A percentile compares a stretch with the other conserved stretches of the same genome.
These are phyloP conservation scores for Hycleus cichorii DNA, from an alignment of 1,140 invertebrate genomes.

Conservation along the genomic window DNA sequence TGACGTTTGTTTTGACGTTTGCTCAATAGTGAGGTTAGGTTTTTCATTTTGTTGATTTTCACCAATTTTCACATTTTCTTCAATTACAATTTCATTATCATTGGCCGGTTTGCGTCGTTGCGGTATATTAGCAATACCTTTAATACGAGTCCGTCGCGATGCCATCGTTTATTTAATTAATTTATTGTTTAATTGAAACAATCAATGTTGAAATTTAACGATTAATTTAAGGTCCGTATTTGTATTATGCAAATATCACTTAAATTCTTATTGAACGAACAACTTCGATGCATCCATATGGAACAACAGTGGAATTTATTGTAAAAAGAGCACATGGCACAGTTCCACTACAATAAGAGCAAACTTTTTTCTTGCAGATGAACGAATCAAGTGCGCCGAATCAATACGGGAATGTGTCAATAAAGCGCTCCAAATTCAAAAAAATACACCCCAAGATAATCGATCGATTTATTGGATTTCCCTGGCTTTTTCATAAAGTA, in stretches of 20 bases:
- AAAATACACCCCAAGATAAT: too few species aligned
- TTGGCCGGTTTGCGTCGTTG: slow-evolving; percentile 29
- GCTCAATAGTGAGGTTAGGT: slow-evolving; percentile 5
- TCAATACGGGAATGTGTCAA: too few species aligned
- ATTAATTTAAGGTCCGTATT: slow-evolving; percentile 7
- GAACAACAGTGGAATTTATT: not conserved
- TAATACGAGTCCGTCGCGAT: slow-evolving; percentile 33
- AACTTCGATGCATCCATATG: slow-evolving; percentile 10
- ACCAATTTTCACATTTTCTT: not conserved
- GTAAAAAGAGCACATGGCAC: slow-evolving; percentile 13
- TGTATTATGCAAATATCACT: not conserved
- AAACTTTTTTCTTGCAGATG: too few species aligned
- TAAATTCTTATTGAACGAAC: not conserved
- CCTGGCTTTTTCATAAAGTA: too few species aligned
- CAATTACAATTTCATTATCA: slow-evolving; percentile 2
- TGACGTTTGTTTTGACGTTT: not conserved
- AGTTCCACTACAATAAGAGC: too few species aligned
- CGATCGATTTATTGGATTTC: too few species aligned
- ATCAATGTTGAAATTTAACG: not conserved
- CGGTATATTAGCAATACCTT: slow-evolving; percentile 38
- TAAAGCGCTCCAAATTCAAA: too few species aligned
- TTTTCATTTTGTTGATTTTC: not conserved
- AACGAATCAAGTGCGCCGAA: too few species aligned
- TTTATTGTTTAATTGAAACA: not conserved
- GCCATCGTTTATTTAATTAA: slow-evolving; percentile 14